Evolutionary conservation across 64 coral and sea anemone species (phyloP).

Genomic region (Montipora sp.): DNA sequence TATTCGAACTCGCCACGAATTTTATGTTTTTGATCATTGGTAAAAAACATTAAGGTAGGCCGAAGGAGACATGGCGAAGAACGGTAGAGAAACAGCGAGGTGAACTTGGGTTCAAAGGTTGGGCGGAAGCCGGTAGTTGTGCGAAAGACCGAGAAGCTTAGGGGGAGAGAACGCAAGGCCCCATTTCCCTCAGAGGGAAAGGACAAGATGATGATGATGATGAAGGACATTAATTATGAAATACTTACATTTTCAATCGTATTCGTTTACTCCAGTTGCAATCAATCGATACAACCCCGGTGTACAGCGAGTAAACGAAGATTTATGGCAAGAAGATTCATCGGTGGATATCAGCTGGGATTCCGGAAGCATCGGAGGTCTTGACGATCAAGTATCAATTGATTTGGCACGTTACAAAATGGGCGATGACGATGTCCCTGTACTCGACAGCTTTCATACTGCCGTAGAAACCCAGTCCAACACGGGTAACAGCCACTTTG

Average conservation of each 20-base stretch:
- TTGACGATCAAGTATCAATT: conserved; percentile 32
- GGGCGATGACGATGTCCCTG: neutral
- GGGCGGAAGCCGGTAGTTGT: too few relatives aligned
- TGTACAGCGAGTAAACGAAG: conserved; percentile 1
- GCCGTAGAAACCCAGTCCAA: neutral
- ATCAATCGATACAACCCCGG: conserved; percentile 25
- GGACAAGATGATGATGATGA: too few relatives aligned
- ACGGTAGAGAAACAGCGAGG: too few relatives aligned
- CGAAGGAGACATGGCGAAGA: too few relatives aligned
- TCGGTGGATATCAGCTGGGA: conserved; percentile 56
- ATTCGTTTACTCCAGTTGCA: conserved; percentile 5
- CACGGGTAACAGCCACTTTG: conserved; percentile 29
- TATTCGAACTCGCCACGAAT: too few relatives aligned
- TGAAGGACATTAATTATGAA: neutral
- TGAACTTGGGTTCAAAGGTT: too few relatives aligned
- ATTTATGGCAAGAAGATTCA: conserved; percentile 36
- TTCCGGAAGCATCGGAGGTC: conserved; percentile 12
- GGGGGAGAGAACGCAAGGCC: too few relatives aligned
- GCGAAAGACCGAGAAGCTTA: too few relatives aligned
- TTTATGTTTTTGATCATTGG: too few relatives aligned
- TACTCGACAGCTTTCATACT: conserved; percentile 31
- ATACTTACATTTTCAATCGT: neutral
- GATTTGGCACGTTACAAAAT: conserved; percentile 56
- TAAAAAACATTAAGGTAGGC: too few relatives aligned
- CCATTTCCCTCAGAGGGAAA: too few relatives aligned